Percentiles rank a stretch among this genome's conserved stretches.
Conservation (phyloP, 2,113 vertebrate genomes). For the Todiramphus chloris region DNA sequence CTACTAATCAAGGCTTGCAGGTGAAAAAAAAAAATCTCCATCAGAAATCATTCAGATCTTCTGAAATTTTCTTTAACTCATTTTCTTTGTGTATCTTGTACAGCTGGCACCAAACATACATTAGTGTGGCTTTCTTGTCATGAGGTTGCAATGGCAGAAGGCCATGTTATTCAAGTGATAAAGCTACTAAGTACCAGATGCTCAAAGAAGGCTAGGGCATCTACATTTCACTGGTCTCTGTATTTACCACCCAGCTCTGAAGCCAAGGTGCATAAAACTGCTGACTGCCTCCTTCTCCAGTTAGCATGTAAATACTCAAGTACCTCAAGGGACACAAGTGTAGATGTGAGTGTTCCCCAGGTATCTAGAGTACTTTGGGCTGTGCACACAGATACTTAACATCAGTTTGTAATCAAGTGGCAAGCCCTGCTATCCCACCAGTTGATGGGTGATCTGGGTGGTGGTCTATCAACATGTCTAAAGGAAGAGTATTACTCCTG, state of each 20-base stretch:
- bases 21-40: neutral
- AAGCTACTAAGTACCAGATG: neutral
- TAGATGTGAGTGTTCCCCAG: neutral
- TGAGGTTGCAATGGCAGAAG: neutral
- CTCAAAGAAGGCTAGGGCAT: neutral
- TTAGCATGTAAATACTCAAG: neutral
- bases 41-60: neutral
- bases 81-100: neutral
- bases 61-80: neutral
- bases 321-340: neutral
- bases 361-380: neutral
- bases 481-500: neutral
- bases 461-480: neutral
- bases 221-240: neutral
- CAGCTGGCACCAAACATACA: neutral
- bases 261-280: neutral
- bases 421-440: neutral
- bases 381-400: neutral
- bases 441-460: neutral
- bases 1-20: slow-evolving; percentile 22
- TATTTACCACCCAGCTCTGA: neutral
- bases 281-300: neutral
- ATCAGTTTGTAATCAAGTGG: neutral
- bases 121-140: slow-evolving; percentile 24
- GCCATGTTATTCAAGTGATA: slow-evolving; percentile 7